A percentile compares a stretch with the other conserved stretches of the same genome.
These are phyloP conservation scores for Drosophila paramelanica DNA, from an alignment of 2,888 invertebrate genomes.

Conservation along the genomic window DNA sequence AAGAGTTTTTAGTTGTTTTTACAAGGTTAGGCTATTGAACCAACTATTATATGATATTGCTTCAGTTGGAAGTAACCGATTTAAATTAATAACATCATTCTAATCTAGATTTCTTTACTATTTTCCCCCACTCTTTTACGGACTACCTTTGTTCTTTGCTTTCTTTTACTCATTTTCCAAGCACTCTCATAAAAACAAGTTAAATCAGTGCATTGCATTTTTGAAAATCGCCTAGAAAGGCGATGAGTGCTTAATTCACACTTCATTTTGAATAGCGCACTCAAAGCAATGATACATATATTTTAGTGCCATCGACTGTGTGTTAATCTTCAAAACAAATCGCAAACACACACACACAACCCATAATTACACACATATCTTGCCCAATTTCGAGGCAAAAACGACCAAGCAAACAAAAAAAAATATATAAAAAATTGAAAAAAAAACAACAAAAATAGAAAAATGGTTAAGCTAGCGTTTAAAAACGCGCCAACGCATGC, in stretches of 20 bases:
- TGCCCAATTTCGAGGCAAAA: not conserved
- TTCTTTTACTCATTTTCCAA: not conserved
- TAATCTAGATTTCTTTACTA: too few relatives aligned
- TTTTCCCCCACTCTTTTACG: too few relatives aligned
- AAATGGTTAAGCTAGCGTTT: constrained; percentile 28
- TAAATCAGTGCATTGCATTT: not conserved
- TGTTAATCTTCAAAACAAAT: not conserved
- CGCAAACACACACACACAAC: not conserved
- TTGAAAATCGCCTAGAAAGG: constrained; percentile 11
- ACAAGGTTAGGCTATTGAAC: too few relatives aligned
- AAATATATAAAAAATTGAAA: not conserved
- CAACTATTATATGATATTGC: too few relatives aligned
- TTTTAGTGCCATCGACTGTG: not conserved
- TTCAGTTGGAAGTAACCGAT: too few relatives aligned
- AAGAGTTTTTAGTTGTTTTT: too few relatives aligned
- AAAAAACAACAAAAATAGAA: not conserved
- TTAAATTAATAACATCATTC: too few relatives aligned
- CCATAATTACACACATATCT: constrained; percentile 2
- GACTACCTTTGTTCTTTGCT: too few relatives aligned
- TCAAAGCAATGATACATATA: constrained; percentile 1
- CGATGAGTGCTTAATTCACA: not conserved
- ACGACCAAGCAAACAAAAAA: not conserved
- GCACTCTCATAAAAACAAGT: not conserved
- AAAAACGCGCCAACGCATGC: constrained; percentile 70
- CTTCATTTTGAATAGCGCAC: constrained; percentile 7